phyloP scores from a whole-genome alignment of 2,113 vertebrate genomes.

The Callorhinus ursinus region DNA sequence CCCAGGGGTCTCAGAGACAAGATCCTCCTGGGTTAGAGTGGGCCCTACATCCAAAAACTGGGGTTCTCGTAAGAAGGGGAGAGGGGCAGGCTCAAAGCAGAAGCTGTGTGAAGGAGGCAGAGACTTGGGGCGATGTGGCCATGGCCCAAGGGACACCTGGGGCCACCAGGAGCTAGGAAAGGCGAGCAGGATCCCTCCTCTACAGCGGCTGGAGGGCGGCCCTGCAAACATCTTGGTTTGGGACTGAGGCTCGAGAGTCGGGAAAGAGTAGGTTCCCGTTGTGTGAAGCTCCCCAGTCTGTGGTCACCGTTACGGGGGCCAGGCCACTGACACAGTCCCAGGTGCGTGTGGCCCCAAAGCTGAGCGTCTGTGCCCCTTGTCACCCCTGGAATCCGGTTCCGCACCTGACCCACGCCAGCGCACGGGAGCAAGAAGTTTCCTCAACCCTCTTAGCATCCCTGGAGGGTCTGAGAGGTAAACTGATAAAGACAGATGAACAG shows the following conservation, averaged over 20 bases:
- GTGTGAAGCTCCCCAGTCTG: neutral
- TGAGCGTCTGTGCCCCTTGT: neutral
- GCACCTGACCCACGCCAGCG: too few relatives aligned
- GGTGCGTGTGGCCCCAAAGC: too few relatives aligned
- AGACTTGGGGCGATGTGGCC: rapidly evolving
- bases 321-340: neutral
- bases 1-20: too few relatives aligned
- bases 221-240: neutral
- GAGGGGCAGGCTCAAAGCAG: neutral
- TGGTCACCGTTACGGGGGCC: rapidly evolving
- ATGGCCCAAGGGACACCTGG: rapidly evolving
- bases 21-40: rapidly evolving
- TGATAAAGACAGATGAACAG: neutral
- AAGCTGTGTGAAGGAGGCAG: neutral
- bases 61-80: neutral
- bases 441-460: neutral
- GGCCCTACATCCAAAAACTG: neutral
- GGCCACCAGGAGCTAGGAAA: neutral
- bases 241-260: neutral
- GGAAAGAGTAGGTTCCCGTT: rapidly evolving
- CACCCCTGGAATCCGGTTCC: too few relatives aligned
- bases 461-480: neutral
- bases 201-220: rapidly evolving
- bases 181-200: neutral
- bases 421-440: neutral